Evolutionary conservation across 2,113 vertebrate genomes (phyloP), one percentile per base, ranked within the genome.

Genomic region (Acrocephalus arundinaceus): DNA sequence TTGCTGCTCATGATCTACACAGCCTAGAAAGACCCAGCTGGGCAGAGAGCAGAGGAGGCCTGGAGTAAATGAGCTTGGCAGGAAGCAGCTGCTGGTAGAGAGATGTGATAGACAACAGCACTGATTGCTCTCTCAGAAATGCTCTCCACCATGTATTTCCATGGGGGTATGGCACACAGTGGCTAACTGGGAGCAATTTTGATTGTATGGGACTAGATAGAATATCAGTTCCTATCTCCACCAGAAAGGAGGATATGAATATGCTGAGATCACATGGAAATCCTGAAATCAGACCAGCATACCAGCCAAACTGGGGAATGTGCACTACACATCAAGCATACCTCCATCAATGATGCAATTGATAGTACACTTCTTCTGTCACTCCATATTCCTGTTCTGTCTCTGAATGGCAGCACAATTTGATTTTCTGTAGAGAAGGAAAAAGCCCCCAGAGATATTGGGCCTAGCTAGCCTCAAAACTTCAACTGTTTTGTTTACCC

Each of bases 401-500:
- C 15, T 41, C 39, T 27, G 55, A 91, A 87, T 19, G 35, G 52
- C 37, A 76, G 62, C 54, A 62, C 25, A 12, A 5, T 62, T 62
- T 43, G 39, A 76, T 65, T 93, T 85, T 28, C 51, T 1, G 2
- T 15, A 61, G 41, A 51, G 25, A 9, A 61, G 15, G 18, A 24
- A 46, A 73, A 57, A 61, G 19, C 0, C 0, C 4, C 2, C 43
- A 16, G 5, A 9, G 13, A 55, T 67, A 86, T 3, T 48, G 0
- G 73, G 20, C 46, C 17, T 37, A 78, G 24, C 39, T 81, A 89
- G 5, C 24, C 31, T 82, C 58, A 65, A 89, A 72, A 65, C 41
- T 28, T 14, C 5, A 55, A 33, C 51, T 20, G 18, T n/a, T 79
- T 79, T 75, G 54, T 91, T 90, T 73, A 49, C 24, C 22, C 21